Evolutionary conservation across 2,797 vertebrate species (phyloP), one percentile per base, ranked within the genome.

Genomic region (Pseudochirops cupreus): DNA sequence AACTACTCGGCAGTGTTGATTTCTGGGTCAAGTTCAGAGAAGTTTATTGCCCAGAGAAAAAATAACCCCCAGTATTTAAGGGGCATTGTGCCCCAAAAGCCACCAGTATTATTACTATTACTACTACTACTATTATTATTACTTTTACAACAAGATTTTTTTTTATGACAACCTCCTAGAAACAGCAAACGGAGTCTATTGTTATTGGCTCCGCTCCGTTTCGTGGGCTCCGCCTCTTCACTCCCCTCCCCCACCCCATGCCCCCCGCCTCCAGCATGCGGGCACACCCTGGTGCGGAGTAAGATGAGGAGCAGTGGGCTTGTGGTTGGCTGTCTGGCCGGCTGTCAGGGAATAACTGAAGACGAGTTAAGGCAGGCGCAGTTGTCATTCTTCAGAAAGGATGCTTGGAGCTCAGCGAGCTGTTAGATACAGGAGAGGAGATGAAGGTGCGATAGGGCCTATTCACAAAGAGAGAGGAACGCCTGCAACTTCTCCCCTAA

Each of bases 261-360:
- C 21, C 56, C 56, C 56, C 5, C 5, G 56, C 93, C 91, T 33
- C 52, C 90, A 46, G 92, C 91, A 46, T 53, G 2, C n/a, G 54
- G 93, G 91, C 93, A 90, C 96, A 93, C 92, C 94, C 94, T 91
- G 56, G n/a, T 9, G 95, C 55, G 46, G 53, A 62, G 82, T 56
- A 87, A 29, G 10, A 0, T 10, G 26, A 50, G 12, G 46, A 13
- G 3, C 52, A 16, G 56, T 82, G 56, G 90, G 46, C n/a, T 21
- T 21, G 2, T 7, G 6, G n/a, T 39, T 9, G 67, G 18, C 39
- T 10, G 0, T 39, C 4, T 1, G 91, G 13, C 18, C 31, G 0
- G 53, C 57, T 52, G 57, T 55, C 31, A 2, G 4, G 1, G n/a
- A 5, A 91, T 90, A 57, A 67, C 50, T 92, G 39, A 91, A 62